Evolutionary conservation across 2,113 vertebrate genomes (phyloP).

Genomic region (Caretta caretta): DNA sequence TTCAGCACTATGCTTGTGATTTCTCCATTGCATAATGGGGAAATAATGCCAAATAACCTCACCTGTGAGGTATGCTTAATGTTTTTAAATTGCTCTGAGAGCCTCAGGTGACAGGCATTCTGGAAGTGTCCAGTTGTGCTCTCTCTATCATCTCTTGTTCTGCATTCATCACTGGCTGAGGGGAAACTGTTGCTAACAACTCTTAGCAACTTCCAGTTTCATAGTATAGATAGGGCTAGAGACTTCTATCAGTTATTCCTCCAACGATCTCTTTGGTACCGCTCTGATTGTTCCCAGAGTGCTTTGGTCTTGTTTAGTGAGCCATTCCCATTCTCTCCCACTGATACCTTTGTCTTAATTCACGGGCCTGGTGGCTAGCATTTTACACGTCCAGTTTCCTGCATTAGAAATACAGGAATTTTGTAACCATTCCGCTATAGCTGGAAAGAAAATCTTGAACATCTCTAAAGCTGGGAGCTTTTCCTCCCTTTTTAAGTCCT

Average conservation of each 20-base stretch:
- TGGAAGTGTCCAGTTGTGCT: background rate
- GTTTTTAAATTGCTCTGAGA: background rate
- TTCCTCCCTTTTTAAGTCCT: too few relatives aligned
- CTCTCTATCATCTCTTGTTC: background rate
- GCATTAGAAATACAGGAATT: background rate
- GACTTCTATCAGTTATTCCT: background rate
- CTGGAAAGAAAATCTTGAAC: background rate
- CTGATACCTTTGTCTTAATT: background rate
- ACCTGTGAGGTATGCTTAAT: background rate
- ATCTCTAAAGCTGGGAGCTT: rapidly evolving
- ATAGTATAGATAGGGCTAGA: background rate
- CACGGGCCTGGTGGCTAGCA: rapidly evolving
- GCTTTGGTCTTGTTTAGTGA: background rate
- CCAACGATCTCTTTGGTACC: background rate
- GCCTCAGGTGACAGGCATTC: rapidly evolving
- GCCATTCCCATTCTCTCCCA: rapidly evolving
- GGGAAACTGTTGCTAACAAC: background rate
- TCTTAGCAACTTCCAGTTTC: rapidly evolving
- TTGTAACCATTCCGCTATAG: background rate
- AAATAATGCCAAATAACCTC: background rate
- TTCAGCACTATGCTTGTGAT: background rate
- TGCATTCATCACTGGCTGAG: background rate
- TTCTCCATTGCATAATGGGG: background rate
- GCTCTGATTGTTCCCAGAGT: background rate
- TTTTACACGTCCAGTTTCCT: background rate